phyloP scores from a whole-genome alignment of 2,113 vertebrate species.

The Tenebrosternarchus preto region DNA sequence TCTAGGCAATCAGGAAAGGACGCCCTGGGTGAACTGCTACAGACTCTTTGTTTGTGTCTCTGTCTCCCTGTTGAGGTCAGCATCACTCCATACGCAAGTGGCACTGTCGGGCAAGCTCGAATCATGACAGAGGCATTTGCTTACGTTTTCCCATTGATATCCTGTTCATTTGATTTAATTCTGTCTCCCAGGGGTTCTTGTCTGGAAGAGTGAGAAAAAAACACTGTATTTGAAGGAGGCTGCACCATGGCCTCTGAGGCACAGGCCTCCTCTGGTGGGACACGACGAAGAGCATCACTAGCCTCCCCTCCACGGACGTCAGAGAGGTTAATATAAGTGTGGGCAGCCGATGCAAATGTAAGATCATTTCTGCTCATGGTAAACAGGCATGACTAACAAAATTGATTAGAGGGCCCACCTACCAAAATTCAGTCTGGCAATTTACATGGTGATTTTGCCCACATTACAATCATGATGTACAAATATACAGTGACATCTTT shows the following conservation, averaged over 20 bases:
- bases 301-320: not conserved
- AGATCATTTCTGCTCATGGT: not conserved
- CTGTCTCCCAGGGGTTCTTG: not conserved
- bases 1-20: constrained; percentile 17
- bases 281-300: not conserved
- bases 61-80: constrained; percentile 25
- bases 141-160: constrained; percentile 3
- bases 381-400: not conserved
- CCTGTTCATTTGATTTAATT: not conserved
- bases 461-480: not conserved
- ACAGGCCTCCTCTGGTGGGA: not conserved
- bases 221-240: not conserved
- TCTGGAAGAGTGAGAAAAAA: not conserved
- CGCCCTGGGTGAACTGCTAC: constrained; percentile 11
- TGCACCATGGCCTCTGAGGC: not conserved
- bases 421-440: not conserved
- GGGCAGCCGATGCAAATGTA: not conserved
- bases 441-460: not conserved
- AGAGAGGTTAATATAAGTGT: not conserved
- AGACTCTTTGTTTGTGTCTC: constrained; percentile 2
- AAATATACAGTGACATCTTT: not conserved
- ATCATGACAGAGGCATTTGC: not conserved
- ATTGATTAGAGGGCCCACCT: not conserved
- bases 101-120: not conserved
- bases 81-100: not conserved